Evolutionary conservation across 2,113 vertebrate species (phyloP), one percentile per base, ranked within the genome.

Genomic region (Hyperoodon ampullatus): DNA sequence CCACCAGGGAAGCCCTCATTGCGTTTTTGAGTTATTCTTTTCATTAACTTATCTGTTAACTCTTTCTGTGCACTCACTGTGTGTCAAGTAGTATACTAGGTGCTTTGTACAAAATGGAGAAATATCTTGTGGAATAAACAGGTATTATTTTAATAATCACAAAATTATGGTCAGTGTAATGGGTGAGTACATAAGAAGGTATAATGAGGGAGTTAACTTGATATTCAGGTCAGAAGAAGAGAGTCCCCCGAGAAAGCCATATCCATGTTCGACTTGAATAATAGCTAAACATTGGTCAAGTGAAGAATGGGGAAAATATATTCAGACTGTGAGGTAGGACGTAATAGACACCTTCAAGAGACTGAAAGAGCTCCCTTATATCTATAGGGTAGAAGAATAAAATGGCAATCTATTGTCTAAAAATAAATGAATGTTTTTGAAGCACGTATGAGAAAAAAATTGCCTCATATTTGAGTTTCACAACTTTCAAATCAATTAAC

Each of bases 401-500:
- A 90, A 86, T 60, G 24, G 33, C 35, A 86, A 75, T 94, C 61
- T 91, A 66, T 26, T 77, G 24, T 71, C 33, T 70, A 24, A 86
- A 89, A 93, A 72, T 91, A 50, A 82, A 58, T 65, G 28, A 30
- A 89, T 47, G 61, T 77, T 91, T 80, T 61, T 58, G 28, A 72
- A 92, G 11, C 28, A 78, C 44, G 18, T 89, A 89, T 60, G 84
- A 39, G 58, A 39, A 89, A 53, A 88, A 97, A 95, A 95, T 80
- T 81, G 42, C 60, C 66, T 96, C 83, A 55, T 35, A 77, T 58
- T 82, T 86, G n/a, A 77, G 47, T 88, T 92, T 96, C 80, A 85
- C 26, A 66, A 72, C 47, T 77, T 90, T 96, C 66, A 81, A 95
- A 98, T 83, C 63, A 78, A 94, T 97, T 96, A 35, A 12, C 26